These are phyloP conservation scores for Sebastes kiyomatsui DNA, from an alignment of 2,797 vertebrate species.

Conservation along the genomic window DNA sequence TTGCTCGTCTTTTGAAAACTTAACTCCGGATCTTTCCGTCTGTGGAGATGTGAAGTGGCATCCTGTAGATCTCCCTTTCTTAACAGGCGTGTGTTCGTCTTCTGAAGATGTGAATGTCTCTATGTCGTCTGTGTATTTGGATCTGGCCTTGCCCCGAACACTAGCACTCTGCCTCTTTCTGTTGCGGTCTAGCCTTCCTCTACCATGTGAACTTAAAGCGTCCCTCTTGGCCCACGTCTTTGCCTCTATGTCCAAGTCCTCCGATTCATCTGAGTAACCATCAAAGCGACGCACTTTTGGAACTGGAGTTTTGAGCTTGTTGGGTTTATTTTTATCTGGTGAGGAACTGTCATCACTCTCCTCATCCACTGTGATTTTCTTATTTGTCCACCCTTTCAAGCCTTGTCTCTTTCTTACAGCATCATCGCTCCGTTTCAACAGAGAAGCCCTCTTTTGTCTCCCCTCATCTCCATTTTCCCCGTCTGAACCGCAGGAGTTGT, in stretches of 20 bases:
- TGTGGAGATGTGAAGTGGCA: slow-evolving; percentile 4
- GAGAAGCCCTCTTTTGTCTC: slow-evolving; percentile 52
- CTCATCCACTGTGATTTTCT: slow-evolving; percentile 22
- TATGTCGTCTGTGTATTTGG: slow-evolving; percentile 75
- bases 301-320: slow-evolving; percentile 41
- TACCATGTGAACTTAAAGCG: background rate
- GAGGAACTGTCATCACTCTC: slow-evolving; percentile 33
- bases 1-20: background rate
- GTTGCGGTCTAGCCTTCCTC: background rate
- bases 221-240: background rate
- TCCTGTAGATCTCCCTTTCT: slow-evolving; percentile 46
- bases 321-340: slow-evolving; percentile 32
- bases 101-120: slow-evolving; percentile 88
- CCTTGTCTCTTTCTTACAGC: slow-evolving; percentile 41
- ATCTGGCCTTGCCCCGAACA: slow-evolving; percentile 18
- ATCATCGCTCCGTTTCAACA: slow-evolving; percentile 63
- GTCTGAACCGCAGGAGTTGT: slow-evolving; percentile 70
- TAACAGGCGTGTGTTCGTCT: slow-evolving; percentile 73
- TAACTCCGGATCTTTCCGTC: background rate
- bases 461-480: slow-evolving; percentile 37
- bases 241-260: slow-evolving; percentile 82
- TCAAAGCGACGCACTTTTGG: slow-evolving; percentile 46
- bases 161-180: slow-evolving; percentile 21
- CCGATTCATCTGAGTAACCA: slow-evolving; percentile 88
- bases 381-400: slow-evolving; percentile 48